Conservation (phyloP, 2,888 invertebrate genomes). For the Chydorus sphaericus region DNA sequence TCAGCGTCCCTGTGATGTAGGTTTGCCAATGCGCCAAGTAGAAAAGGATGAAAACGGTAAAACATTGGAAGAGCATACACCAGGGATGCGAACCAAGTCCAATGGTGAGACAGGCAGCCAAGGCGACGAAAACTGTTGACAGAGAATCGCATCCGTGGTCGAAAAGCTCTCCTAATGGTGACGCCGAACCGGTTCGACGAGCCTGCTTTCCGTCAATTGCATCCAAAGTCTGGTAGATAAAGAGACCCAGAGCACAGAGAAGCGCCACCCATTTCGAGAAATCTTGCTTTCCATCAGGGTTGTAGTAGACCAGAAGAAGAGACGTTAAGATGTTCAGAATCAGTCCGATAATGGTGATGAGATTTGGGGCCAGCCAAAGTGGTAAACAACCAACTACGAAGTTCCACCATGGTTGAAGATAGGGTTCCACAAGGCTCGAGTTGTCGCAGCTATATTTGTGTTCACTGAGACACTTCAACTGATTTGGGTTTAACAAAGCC, state of each 20-base stretch:
- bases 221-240: constrained; percentile 93
- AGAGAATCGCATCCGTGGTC: constrained; percentile 99
- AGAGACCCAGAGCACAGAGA: constrained; percentile 80
- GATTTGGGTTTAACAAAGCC: constrained; percentile 62
- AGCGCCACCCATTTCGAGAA: constrained; percentile 90
- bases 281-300: constrained; percentile 76
- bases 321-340: constrained; percentile 82
- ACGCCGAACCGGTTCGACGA: constrained; percentile 75
- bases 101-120: constrained; percentile 88
- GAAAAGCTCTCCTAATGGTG: constrained; percentile 92
- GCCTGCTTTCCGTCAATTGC: constrained; percentile 99
- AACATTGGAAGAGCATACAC: constrained; percentile 90
- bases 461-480: constrained; percentile 80
- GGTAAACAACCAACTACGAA: constrained; percentile 85
- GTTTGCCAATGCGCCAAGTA: constrained; percentile 99
- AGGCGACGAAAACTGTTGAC: constrained; percentile 91
- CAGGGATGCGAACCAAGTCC: constrained; percentile 80
- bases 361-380: constrained; percentile 91
- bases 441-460: constrained; percentile 91
- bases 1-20: constrained; percentile 67
- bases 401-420: constrained; percentile 92
- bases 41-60: constrained; percentile 86
- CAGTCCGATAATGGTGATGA: constrained; percentile 86
- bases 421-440: constrained; percentile 67
- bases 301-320: constrained; percentile 76